Evolutionary conservation across 2,888 invertebrate genomes (phyloP).

Genomic region (Chymomyza procnemis): DNA sequence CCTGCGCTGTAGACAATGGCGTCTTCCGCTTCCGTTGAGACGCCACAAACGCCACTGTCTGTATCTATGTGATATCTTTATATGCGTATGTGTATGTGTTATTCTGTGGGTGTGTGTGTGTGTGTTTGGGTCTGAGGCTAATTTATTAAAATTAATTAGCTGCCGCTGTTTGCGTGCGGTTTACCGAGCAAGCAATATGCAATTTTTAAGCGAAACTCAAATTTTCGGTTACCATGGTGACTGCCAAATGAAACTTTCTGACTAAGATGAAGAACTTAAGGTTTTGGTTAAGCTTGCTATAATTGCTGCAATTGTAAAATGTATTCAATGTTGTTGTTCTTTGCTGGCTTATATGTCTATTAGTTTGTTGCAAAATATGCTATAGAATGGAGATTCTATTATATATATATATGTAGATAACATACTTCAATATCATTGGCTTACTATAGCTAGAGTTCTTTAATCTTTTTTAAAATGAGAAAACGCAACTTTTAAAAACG

Average conservation of each 20-base stretch:
- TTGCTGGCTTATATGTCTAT: neutral
- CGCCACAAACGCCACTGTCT: neutral
- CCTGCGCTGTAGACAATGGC: slow-evolving; percentile 10
- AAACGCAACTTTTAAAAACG: too few relatives aligned
- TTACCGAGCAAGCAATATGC: slow-evolving; percentile 44
- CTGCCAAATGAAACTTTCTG: neutral
- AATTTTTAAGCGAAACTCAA: slow-evolving; percentile 17
- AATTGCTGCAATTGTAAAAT: neutral
- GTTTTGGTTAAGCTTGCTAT: neutral
- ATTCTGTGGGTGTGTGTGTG: slow-evolving; percentile 7
- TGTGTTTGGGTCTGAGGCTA: slow-evolving; percentile 53
- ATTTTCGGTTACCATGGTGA: neutral
- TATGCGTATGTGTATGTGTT: neutral
- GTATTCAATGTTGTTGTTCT: neutral
- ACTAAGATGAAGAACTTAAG: neutral
- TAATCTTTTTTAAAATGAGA: too few relatives aligned
- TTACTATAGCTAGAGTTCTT: too few relatives aligned
- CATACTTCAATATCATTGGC: too few relatives aligned
- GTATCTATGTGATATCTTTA: neutral
- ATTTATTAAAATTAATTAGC: slow-evolving; percentile 74
- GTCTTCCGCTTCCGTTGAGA: neutral
- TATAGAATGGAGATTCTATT: too few relatives aligned
- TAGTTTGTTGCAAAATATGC: neutral
- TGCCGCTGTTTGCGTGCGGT: slow-evolving; percentile 60
- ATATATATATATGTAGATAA: too few relatives aligned